Evolutionary conservation across 1,140 invertebrate species (phyloP).

Genomic region (Diorhabda sublineata): DNA sequence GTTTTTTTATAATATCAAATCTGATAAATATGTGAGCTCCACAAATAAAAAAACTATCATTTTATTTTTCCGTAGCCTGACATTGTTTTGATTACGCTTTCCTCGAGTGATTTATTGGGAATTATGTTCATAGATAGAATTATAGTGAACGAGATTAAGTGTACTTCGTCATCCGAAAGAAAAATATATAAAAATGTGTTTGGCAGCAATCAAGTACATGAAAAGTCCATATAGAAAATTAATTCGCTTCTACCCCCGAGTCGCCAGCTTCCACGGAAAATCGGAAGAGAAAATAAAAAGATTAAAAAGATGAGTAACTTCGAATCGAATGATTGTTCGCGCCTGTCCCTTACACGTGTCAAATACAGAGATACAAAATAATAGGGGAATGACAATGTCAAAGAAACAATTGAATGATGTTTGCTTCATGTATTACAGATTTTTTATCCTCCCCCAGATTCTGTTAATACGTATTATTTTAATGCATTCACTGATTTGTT

Average conservation of each 20-base stretch:
- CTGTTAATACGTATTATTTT: constrained; percentile 19
- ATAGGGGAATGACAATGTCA: constrained; percentile 24
- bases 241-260: constrained; percentile 25
- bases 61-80: not conserved
- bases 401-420: constrained; percentile 29
- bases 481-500: constrained; percentile 17
- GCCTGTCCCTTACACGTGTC: constrained; percentile 28
- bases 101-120: not conserved
- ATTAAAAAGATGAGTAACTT: constrained; percentile 34
- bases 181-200: constrained; percentile 12
- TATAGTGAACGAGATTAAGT: constrained; percentile 8
- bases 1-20: no score
- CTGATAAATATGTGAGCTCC: no score
- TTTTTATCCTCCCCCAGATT: constrained; percentile 22
- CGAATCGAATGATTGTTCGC: constrained; percentile 29
- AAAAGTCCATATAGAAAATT: constrained; percentile 31
- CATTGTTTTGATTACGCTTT: not conserved
- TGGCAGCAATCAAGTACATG: constrained; percentile 21
- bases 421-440: constrained; percentile 36
- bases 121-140: not conserved
- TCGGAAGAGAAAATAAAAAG: constrained; percentile 32
- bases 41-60: no score
- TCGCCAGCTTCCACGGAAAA: constrained; percentile 17
- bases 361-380: constrained; percentile 32
- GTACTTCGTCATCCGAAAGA: not conserved